Evolutionary conservation across 2,888 invertebrate genomes (phyloP).

Genomic region (Itoplectis maculator): DNA sequence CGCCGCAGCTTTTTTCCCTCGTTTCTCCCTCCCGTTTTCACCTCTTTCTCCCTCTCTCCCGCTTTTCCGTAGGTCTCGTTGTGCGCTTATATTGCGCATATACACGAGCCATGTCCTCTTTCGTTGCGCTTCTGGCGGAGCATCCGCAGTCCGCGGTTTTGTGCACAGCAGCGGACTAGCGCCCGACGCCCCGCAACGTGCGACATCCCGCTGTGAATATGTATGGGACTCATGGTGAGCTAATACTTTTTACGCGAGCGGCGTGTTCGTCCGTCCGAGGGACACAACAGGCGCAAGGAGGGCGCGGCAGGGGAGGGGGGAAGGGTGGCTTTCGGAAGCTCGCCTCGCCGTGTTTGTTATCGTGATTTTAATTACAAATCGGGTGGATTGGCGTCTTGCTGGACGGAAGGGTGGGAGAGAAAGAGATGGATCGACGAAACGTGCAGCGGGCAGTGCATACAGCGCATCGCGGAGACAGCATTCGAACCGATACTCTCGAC

Average conservation of each 20-base stretch:
- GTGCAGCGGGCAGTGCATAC: not conserved
- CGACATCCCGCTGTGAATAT: conserved; percentile 48
- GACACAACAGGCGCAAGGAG: too few species aligned
- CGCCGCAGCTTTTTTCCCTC: conserved; percentile 36
- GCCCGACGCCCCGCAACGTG: conserved; percentile 40
- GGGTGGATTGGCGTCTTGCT: conserved; percentile 57
- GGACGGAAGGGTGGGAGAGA: conserved; percentile 30
- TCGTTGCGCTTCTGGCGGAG: conserved; percentile 34
- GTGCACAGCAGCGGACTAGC: conserved; percentile 16
- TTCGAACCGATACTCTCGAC: conserved; percentile 32
- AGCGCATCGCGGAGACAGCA: conserved; percentile 28
- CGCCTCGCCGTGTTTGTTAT: conserved; percentile 54
- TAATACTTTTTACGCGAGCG: conserved; percentile 53
- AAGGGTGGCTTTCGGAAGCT: conserved; percentile 1
- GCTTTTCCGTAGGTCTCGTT: not conserved
- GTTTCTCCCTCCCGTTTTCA: not conserved
- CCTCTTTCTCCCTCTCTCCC: not conserved
- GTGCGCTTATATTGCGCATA: conserved; percentile 19
- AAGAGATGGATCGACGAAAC: not conserved
- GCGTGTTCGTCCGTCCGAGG: not conserved
- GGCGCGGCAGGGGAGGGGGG: too few species aligned
- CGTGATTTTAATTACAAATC: conserved; percentile 61
- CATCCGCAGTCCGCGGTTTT: conserved; percentile 54
- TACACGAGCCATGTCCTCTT: conserved; percentile 25
- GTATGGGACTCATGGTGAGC: conserved; percentile 49